phyloP scores from a whole-genome alignment of 2,113 vertebrate species.

The Daboia siamensis region DNA sequence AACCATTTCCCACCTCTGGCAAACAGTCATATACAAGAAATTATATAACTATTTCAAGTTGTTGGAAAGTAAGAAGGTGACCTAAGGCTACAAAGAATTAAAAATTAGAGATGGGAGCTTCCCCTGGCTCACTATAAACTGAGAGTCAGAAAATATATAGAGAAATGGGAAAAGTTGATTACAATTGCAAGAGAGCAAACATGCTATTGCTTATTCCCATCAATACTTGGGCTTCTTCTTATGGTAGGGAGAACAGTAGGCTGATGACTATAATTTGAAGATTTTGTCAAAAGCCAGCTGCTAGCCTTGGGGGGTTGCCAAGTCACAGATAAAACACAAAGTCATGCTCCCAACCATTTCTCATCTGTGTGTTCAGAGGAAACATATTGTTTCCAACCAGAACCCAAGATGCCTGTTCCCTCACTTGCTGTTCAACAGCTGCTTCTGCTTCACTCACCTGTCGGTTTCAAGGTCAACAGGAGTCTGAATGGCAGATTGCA shows the following conservation, averaged over 20 bases:
- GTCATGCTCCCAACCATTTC: neutral
- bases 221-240: neutral
- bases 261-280: neutral
- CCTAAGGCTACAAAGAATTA: neutral
- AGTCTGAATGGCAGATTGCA: neutral
- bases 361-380: slow-evolving; percentile 14
- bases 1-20: neutral
- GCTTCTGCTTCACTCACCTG: neutral
- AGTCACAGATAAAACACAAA: neutral
- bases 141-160: neutral
- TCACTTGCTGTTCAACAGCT: slow-evolving; percentile 3
- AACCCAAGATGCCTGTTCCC: neutral
- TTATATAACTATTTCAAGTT: neutral
- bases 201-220: neutral
- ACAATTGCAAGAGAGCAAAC: neutral
- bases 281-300: neutral
- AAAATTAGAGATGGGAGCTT: neutral
- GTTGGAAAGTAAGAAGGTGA: neutral
- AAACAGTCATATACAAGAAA: neutral
- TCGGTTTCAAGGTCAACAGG: neutral
- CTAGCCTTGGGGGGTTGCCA: neutral
- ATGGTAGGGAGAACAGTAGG: neutral
- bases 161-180: neutral
- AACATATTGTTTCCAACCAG: neutral
- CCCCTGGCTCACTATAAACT: neutral